These are phyloP conservation scores for Acrocephalus arundinaceus DNA, from an alignment of 2,113 vertebrate genomes.

Conservation along the genomic window DNA sequence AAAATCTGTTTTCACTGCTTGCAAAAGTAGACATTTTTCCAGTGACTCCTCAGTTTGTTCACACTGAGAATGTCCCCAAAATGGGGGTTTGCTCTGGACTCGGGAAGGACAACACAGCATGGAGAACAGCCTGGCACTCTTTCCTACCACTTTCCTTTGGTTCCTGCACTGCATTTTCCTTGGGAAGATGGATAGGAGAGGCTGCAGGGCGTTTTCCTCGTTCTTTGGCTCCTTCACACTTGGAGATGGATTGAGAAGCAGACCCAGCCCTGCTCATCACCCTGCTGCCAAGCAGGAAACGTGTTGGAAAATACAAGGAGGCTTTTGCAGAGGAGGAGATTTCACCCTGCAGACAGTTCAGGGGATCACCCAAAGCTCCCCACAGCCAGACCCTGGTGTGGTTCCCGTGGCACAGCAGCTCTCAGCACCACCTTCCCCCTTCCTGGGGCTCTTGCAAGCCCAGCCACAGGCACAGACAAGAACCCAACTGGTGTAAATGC, in stretches of 20 bases:
- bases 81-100: background rate
- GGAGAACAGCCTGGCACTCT: background rate
- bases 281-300: background rate
- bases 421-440: background rate
- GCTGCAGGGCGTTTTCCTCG: fast-evolving
- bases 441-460: background rate
- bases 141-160: background rate
- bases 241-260: background rate
- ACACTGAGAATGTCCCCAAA: background rate
- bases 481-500: background rate
- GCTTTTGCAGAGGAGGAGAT: background rate
- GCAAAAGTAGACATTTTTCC: background rate
- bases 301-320: background rate
- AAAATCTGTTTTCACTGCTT: background rate
- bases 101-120: background rate
- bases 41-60: background rate
- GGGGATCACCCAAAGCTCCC: background rate
- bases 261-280: background rate
- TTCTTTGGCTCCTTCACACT: background rate
- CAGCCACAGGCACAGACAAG: background rate
- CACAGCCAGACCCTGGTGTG: background rate
- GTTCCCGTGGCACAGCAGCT: background rate
- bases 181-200: background rate
- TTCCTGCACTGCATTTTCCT: background rate
- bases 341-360: background rate